Percentiles rank a stretch among this genome's conserved stretches.
Evolutionary conservation across 37 sponge, comb jelly and placozoan species (phyloP).

Genomic region (Geodia barretti): DNA sequence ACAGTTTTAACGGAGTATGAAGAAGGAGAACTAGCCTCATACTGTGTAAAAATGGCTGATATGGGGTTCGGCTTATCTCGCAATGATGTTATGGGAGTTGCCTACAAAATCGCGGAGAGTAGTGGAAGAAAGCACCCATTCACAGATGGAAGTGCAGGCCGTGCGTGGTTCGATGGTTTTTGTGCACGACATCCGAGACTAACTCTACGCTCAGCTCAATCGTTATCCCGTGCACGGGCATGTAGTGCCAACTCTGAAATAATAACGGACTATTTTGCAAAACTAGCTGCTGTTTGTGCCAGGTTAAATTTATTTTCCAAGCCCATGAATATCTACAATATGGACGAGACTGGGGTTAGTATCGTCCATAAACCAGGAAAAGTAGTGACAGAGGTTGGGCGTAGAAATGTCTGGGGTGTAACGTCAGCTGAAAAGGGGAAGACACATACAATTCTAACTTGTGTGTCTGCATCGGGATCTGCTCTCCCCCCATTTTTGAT

Average conservation of each 20-base stretch:
- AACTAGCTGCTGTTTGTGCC: slow-evolving; percentile 43
- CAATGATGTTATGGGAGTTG: slow-evolving; percentile 52
- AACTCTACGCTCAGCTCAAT: slow-evolving; percentile 42
- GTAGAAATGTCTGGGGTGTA: slow-evolving; percentile 33
- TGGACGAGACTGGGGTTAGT: slow-evolving; percentile 42
- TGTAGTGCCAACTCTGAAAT: slow-evolving; percentile 34
- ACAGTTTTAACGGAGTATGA: slow-evolving; percentile 46
- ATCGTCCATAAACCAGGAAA: slow-evolving; percentile 38
- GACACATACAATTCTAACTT: slow-evolving; percentile 56
- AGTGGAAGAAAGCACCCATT: slow-evolving; percentile 34
- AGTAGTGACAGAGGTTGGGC: slow-evolving; percentile 48
- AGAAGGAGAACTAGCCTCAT: slow-evolving; percentile 31
- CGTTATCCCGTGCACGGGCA: slow-evolving; percentile 41
- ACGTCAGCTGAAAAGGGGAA: slow-evolving; percentile 55
- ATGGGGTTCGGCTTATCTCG: slow-evolving; percentile 48
- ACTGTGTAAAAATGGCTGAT: slow-evolving; percentile 44
- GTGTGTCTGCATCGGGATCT: slow-evolving; percentile 59
- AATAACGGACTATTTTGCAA: slow-evolving; percentile 42
- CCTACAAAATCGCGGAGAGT: slow-evolving; percentile 39
- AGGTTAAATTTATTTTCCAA: slow-evolving; percentile 48
- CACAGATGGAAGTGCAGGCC: slow-evolving; percentile 34
- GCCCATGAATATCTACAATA: slow-evolving; percentile 65
- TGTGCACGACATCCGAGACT: slow-evolving; percentile 27
- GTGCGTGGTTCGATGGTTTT: slow-evolving; percentile 68
- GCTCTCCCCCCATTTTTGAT: slow-evolving; percentile 55